Evolutionary conservation across 2,113 vertebrate species (phyloP).

Genomic region (Osmerus eperlanus): DNA sequence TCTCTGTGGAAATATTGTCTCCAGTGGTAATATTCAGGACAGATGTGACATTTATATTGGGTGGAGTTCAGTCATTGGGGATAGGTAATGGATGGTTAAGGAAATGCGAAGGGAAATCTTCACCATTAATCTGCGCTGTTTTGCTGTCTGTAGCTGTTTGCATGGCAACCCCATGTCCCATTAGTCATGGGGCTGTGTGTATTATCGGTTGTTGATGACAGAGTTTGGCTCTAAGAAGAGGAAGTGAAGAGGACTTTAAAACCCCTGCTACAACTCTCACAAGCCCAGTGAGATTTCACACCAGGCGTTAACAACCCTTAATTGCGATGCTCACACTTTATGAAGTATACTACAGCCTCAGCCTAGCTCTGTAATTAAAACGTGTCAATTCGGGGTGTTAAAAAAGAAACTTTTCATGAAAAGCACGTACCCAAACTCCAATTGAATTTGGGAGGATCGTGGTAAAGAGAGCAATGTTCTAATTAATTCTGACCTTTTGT

Average conservation of each 20-base stretch:
- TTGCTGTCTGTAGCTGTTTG: constrained; percentile 56
- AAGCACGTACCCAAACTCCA: neutral
- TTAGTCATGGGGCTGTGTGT: constrained; percentile 55
- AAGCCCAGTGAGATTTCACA: constrained; percentile 35
- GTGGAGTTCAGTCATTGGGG: constrained; percentile 29
- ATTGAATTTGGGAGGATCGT: constrained; percentile 30
- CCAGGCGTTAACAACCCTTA: constrained; percentile 40
- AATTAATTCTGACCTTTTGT: constrained; percentile 30
- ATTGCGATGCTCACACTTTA: constrained; percentile 38
- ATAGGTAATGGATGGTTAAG: constrained; percentile 57
- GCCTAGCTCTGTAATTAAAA: constrained; percentile 33
- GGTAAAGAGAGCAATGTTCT: constrained; percentile 25
- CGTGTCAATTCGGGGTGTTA: neutral
- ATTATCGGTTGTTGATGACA: constrained; percentile 62
- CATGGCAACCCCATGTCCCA: constrained; percentile 56
- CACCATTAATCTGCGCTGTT: constrained; percentile 61
- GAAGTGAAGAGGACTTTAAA: constrained; percentile 45
- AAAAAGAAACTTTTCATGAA: constrained; percentile 12
- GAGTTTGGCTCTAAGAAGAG: constrained; percentile 46
- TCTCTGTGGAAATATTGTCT: constrained; percentile 27
- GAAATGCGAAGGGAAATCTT: constrained; percentile 42
- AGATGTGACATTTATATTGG: constrained; percentile 35
- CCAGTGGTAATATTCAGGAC: constrained; percentile 29
- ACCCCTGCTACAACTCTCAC: constrained; percentile 38
- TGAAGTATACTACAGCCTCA: constrained; percentile 22